Conservation (phyloP, 64 coral and sea anemone genomes). For the Stylophora pistillata region DNA sequence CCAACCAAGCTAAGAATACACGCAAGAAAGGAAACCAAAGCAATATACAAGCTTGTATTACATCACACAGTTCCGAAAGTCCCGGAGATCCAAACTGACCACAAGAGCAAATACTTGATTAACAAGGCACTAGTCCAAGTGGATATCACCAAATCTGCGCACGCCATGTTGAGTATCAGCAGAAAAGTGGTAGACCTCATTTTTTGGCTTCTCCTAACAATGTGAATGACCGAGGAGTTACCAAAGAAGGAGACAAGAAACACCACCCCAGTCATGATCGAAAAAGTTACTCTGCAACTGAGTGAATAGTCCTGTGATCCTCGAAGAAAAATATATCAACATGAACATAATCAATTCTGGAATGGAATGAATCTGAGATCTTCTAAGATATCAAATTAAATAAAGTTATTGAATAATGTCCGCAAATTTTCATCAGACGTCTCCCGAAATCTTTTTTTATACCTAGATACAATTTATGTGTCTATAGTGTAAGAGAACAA, state of each 20-base stretch:
- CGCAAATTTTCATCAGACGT: no score
- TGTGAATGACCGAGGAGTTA: not conserved
- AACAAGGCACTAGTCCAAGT: not conserved
- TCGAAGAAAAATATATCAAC: not conserved
- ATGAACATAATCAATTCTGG: no score
- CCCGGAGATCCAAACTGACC: not conserved
- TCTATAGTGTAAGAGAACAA: no score
- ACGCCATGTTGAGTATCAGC: conserved; percentile 14
- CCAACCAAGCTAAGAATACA: conserved; percentile 36
- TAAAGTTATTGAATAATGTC: no score
- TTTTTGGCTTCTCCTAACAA: not conserved
- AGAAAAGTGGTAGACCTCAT: conserved; percentile 5
- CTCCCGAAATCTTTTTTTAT: no score
- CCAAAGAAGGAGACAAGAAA: not conserved
- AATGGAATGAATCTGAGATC: no score
- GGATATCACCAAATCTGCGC: not conserved
- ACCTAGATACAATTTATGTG: no score
- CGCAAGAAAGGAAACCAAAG: not conserved
- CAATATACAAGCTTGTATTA: not conserved
- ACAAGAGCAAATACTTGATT: not conserved
- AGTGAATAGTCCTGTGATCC: not conserved
- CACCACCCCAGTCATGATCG: not conserved
- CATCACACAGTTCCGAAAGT: not conserved
- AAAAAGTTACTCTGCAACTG: not conserved
- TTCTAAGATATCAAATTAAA: no score